Conservation (phyloP, 2,888 invertebrate species). For the Troilus luridus region DNA sequence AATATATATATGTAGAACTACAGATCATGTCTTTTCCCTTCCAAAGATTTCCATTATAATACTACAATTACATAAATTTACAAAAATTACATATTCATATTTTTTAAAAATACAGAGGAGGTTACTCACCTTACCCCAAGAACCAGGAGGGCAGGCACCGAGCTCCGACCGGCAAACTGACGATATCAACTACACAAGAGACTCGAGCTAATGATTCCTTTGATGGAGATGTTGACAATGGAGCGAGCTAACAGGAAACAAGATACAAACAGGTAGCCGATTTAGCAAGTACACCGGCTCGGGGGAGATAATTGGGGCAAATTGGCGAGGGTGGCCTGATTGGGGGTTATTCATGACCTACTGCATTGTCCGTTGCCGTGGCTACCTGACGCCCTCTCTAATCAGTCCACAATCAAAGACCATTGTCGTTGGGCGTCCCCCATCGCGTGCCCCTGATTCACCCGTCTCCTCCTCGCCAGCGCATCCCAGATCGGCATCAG, state of each 20-base stretch:
- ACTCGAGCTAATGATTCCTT: conserved; percentile 30
- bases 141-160: neutral
- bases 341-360: conserved; percentile 54
- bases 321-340: conserved; percentile 44
- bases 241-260: conserved; percentile 49
- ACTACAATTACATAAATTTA: too few relatives aligned
- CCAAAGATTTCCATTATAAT: too few relatives aligned
- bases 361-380: conserved; percentile 45
- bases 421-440: neutral
- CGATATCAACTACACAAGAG: conserved; percentile 32
- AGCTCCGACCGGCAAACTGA: neutral
- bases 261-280: conserved; percentile 56
- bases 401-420: conserved; percentile 52
- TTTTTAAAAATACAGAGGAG: neutral
- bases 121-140: neutral
- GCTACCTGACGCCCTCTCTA: conserved; percentile 56
- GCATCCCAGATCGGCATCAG: neutral
- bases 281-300: conserved; percentile 34
- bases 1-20: too few relatives aligned
- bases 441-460: neutral
- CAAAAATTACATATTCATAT: too few relatives aligned
- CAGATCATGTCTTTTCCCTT: too few relatives aligned
- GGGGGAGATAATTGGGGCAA: conserved; percentile 51
- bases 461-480: neutral
- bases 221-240: conserved; percentile 51